Evolutionary conservation across 2,113 vertebrate genomes (phyloP).

Genomic region (Egretta garzetta): DNA sequence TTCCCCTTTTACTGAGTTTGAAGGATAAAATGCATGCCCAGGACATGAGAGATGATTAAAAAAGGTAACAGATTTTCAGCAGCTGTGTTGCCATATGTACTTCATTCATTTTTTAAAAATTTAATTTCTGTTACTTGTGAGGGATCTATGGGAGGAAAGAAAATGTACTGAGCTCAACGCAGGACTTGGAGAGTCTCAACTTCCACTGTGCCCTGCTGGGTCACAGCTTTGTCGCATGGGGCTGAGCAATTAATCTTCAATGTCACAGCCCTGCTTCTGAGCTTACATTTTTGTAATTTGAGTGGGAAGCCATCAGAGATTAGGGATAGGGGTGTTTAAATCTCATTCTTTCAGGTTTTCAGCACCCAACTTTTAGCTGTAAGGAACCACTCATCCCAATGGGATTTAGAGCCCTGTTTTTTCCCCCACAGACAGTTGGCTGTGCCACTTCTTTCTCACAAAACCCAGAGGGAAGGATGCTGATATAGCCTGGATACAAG

Average conservation of each 20-base stretch:
- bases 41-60: slow-evolving; percentile 33
- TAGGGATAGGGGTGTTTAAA: neutral
- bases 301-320: neutral
- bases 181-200: neutral
- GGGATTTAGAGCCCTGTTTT: neutral
- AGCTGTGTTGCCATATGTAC: slow-evolving; percentile 54
- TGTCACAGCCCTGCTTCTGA: neutral
- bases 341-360: neutral
- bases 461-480: neutral
- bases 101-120: slow-evolving; percentile 15
- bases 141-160: neutral
- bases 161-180: neutral
- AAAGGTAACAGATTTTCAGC: slow-evolving; percentile 53
- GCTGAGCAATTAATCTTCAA: neutral
- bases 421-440: fast-evolving
- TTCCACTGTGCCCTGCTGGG: neutral
- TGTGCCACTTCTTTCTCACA: neutral
- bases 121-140: neutral
- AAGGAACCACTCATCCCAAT: neutral
- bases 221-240: neutral
- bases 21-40: neutral
- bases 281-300: neutral
- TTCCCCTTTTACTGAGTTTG: neutral
- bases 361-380: neutral
- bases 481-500: neutral